Conservation (phyloP, 2,888 invertebrate species). For the Rhingia campestris region DNA sequence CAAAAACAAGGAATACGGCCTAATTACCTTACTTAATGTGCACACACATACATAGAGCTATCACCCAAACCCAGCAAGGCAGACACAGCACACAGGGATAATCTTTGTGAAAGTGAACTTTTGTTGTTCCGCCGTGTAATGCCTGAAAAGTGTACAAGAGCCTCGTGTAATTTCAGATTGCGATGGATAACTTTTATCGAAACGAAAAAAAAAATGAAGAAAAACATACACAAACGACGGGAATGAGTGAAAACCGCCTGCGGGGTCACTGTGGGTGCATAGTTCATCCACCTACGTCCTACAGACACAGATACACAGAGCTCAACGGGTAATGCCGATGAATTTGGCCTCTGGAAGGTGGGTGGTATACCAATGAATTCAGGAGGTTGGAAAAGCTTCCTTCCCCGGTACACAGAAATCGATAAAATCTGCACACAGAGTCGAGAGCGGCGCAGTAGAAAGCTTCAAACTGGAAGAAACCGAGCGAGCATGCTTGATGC, state of each 20-base stretch:
- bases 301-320: constrained; percentile 43
- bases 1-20: constrained; percentile 51
- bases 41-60: constrained; percentile 24
- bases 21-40: constrained; percentile 67
- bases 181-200: constrained; percentile 59
- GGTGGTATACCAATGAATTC: constrained; percentile 6
- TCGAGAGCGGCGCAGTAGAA: constrained; percentile 6
- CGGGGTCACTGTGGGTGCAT: constrained; percentile 46
- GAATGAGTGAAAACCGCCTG: not conserved
- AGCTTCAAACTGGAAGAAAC: constrained; percentile 12
- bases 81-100: constrained; percentile 47
- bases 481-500: too few species aligned
- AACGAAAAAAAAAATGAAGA: constrained; percentile 38
- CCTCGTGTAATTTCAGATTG: constrained; percentile 49
- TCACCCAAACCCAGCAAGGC: not conserved
- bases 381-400: constrained; percentile 33
- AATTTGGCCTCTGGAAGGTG: constrained; percentile 63
- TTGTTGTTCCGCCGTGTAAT: constrained; percentile 21
- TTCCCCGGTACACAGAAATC: constrained; percentile 53
- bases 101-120: constrained; percentile 37
- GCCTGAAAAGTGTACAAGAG: constrained; percentile 37
- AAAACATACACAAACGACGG: not conserved
- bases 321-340: constrained; percentile 26
- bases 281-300: constrained; percentile 59
- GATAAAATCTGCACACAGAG: constrained; percentile 64